phyloP scores from a whole-genome alignment of 92 coral and sea anemone species.

The Scolanthus callimorphus region DNA sequence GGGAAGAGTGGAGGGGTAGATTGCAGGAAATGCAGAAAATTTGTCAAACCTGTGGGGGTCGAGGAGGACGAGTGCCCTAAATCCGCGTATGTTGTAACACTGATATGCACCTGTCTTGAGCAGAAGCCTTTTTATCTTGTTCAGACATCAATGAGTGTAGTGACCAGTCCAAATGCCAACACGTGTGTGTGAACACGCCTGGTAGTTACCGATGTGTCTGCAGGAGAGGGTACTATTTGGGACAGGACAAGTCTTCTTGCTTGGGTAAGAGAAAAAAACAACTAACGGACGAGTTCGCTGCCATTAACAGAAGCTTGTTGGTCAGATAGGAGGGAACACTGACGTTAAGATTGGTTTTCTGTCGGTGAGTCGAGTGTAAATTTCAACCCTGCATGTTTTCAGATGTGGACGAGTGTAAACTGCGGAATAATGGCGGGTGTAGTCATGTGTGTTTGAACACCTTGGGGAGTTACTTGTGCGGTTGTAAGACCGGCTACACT shows the following conservation, averaged over 20 bases:
- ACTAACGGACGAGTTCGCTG: too few species aligned
- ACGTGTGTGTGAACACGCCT: constrained; percentile 30
- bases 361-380: too few species aligned
- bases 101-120: too few species aligned
- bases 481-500: constrained; percentile 41
- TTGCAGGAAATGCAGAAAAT: too few species aligned
- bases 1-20: too few species aligned
- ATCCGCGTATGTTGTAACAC: too few species aligned
- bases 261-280: constrained; percentile 40
- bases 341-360: too few species aligned
- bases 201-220: constrained; percentile 57
- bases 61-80: too few species aligned
- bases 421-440: constrained; percentile 50
- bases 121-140: neutral
- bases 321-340: too few species aligned
- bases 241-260: constrained; percentile 32
- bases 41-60: too few species aligned
- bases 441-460: constrained; percentile 37
- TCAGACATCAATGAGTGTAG: constrained; percentile 69
- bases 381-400: too few species aligned
- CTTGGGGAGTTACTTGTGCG: constrained; percentile 51
- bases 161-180: constrained; percentile 28
- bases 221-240: constrained; percentile 32
- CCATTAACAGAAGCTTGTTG: too few species aligned
- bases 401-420: constrained; percentile 66